Conservation (phyloP, 2,888 invertebrate species). For the Spatulosminthurus flaviceps region DNA sequence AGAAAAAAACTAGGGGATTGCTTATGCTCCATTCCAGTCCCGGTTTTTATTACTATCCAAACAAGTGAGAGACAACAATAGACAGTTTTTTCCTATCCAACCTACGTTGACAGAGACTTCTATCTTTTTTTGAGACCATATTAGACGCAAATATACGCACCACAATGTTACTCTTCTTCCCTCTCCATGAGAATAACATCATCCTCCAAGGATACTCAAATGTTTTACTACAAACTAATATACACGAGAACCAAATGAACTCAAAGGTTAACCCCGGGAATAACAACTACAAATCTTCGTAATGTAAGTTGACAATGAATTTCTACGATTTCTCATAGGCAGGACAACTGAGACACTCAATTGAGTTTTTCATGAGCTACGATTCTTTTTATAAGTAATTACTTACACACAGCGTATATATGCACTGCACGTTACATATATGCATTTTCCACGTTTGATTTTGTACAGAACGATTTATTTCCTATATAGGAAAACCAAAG, state of each 20-base stretch:
- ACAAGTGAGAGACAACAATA: conserved; percentile 50
- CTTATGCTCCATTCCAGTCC: conserved; percentile 8
- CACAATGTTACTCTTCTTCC: neutral
- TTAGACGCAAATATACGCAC: neutral
- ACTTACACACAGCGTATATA: neutral
- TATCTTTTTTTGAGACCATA: conserved; percentile 10
- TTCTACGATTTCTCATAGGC: neutral
- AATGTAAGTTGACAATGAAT: conserved; percentile 26
- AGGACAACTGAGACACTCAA: neutral
- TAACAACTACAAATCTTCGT: neutral
- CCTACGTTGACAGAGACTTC: conserved; percentile 21
- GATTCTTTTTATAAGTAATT: neutral
- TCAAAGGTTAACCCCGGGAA: neutral
- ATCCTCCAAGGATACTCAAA: neutral
- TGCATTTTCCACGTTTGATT: too few species aligned
- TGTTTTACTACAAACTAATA: too few species aligned
- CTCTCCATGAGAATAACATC: neutral
- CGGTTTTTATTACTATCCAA: conserved; percentile 50
- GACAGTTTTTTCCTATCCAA: conserved; percentile 35
- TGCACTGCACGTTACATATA: too few species aligned
- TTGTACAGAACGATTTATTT: too few species aligned
- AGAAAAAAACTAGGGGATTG: neutral
- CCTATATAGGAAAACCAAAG: too few species aligned
- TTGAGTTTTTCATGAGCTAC: conserved; percentile 6
- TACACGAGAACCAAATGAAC: neutral